Evolutionary conservation across 1,140 invertebrate genomes (phyloP).

Genomic region (Pseudomyrmex gracilis): DNA sequence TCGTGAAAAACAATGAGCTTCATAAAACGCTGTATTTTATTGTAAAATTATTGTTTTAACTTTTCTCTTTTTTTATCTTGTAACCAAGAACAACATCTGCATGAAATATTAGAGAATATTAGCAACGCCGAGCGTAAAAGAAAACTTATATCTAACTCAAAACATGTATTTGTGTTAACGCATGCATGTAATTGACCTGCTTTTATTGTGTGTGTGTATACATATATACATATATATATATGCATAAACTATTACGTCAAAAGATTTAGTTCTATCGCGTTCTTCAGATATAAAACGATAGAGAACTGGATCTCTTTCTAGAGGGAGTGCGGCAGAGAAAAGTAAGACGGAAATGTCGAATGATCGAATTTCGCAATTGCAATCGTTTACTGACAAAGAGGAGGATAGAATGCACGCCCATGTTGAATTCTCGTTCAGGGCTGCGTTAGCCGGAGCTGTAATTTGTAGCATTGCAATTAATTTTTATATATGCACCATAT

Average conservation of each 20-base stretch:
- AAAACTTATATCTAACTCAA: background rate
- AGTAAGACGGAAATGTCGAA: constrained; percentile 1
- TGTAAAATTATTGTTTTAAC: background rate
- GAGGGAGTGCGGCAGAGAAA: background rate
- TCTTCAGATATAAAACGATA: constrained; percentile 36
- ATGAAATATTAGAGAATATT: background rate
- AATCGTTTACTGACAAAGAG: constrained; percentile 48
- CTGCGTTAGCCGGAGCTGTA: constrained; percentile 8
- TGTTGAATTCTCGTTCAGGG: constrained; percentile 49
- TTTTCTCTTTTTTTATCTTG: too few relatives aligned
- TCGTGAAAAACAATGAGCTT: background rate
- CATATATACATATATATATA: too few relatives aligned
- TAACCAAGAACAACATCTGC: background rate
- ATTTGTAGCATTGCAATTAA: constrained; percentile 16
- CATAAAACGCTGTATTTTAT: constrained; percentile 14
- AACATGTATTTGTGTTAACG: background rate
- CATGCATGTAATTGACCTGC: constrained; percentile 44
- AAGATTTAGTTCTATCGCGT: constrained; percentile 26
- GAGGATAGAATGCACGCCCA: constrained; percentile 41
- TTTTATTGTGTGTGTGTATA: background rate
- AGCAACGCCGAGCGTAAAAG: background rate
- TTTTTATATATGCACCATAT: background rate
- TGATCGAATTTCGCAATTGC: constrained; percentile 48
- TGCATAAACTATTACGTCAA: constrained; percentile 5
- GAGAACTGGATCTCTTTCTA: constrained; percentile 35